Evolutionary conservation across 2,113 vertebrate species (phyloP), one percentile per base, ranked within the genome.

Genomic region (Hemibagrus wyckioides): DNA sequence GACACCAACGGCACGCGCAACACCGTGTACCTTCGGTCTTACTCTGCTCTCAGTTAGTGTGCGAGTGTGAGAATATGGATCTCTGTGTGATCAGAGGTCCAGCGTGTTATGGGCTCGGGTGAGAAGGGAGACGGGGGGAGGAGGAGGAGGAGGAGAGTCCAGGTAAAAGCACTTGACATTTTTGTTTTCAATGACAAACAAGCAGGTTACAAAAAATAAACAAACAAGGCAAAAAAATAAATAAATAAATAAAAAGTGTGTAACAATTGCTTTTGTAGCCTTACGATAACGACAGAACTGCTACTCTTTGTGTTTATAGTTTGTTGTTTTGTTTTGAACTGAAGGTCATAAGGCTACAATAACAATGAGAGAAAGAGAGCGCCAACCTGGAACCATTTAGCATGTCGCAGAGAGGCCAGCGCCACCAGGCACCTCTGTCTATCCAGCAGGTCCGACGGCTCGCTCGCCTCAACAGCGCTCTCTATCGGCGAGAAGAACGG

Each of bases 381-480:
- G 97, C 98, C 96, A 97, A 99, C 98, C 98, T 99, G 98, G 96
- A 99, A 99, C 98, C 98, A 99, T 96, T 99, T 99, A 96, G 98
- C 97, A 97, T 99, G 98, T 96, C 98, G 97, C 94, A 99, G 98
- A 96, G 98, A 98, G 95, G 98, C 98, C 98, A 99, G 97, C 96
- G 98, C 98, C 91, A 97, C 96, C 95, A 99, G 97, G 96, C 98
- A 99, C 97, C 97, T 98, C 96, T 98, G 97, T 97, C 97, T 98
- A 97, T 99, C 97, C 97, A 99, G 94, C 96, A 98, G 96, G 96
- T 99, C 97, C 94, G 96, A 95, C 96, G 97, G 96, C 95, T 98
- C 97, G 97, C 95, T 97, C 94, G 97, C 95, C 94, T 95, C 96
- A 81, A 81, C 79, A 96, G 96, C 97, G 96, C 95, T 97, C 96